Percentiles rank a stretch among this genome's conserved stretches.
These are phyloP conservation scores for Yponomeuta malinellus DNA, from an alignment of 2,888 invertebrate genomes.

Conservation along the genomic window DNA sequence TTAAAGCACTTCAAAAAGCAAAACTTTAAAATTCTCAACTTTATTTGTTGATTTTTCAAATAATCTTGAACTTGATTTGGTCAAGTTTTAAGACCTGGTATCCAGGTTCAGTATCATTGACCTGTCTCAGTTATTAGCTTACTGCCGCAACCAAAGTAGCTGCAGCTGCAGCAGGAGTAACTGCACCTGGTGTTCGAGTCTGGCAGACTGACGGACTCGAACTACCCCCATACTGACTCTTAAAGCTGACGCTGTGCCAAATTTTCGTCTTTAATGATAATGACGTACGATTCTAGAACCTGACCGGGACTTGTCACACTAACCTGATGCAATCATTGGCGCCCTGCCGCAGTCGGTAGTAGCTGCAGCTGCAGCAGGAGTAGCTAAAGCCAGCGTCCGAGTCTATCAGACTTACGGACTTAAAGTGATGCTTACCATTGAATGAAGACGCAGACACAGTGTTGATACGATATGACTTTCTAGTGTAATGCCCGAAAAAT, in stretches of 20 bases:
- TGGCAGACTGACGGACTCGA: constrained; percentile 59
- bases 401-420: constrained; percentile 54
- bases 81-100: too few relatives aligned
- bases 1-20: too few relatives aligned
- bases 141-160: constrained; percentile 54
- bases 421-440: too few relatives aligned
- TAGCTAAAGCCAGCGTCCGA: constrained; percentile 76
- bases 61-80: too few relatives aligned
- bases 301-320: background rate
- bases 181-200: constrained; percentile 74
- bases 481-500: too few relatives aligned
- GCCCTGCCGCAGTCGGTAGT: constrained; percentile 71
- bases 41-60: too few relatives aligned
- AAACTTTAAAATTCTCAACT: too few relatives aligned
- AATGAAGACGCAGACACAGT: too few relatives aligned
- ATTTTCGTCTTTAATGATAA: too few relatives aligned
- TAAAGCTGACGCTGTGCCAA: too few relatives aligned
- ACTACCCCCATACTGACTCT: constrained; percentile 18
- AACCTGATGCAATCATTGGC: constrained; percentile 67
- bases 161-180: constrained; percentile 77
- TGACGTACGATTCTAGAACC: too few relatives aligned
- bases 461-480: too few relatives aligned
- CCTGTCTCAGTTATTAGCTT: constrained; percentile 67
- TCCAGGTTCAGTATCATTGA: constrained; percentile 20
- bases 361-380: constrained; percentile 77